A percentile compares a stretch with the other conserved stretches of the same genome.
phyloP scores from a whole-genome alignment of 2,797 vertebrate genomes.

The Bradypodion pumilum region DNA sequence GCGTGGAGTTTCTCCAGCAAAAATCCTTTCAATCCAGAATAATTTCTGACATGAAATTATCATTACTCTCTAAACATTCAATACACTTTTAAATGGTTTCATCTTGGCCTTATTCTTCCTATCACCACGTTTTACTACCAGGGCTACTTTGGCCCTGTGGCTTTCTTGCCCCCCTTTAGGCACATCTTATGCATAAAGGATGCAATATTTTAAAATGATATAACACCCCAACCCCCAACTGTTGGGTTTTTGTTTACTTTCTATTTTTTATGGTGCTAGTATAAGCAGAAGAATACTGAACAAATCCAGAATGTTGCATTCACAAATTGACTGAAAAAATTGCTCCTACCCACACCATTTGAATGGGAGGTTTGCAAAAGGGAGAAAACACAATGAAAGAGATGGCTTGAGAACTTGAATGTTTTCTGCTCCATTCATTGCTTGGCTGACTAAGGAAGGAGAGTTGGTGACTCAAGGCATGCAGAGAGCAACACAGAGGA shows the following conservation, averaged over 20 bases:
- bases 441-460: conserved; percentile 18
- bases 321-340: neutral
- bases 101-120: neutral
- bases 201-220: too few species aligned
- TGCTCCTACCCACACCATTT: conserved; percentile 13
- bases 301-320: conserved; percentile 2
- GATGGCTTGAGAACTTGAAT: conserved; percentile 15
- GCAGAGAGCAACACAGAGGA: conserved; percentile 17
- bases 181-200: too few species aligned
- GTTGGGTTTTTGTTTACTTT: too few species aligned
- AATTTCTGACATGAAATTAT: too few species aligned
- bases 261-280: neutral
- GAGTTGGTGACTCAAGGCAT: conserved; percentile 51
- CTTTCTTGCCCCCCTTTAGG: too few species aligned
- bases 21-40: too few species aligned
- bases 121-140: too few species aligned
- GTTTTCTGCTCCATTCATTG: conserved; percentile 32
- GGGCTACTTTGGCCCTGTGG: too few species aligned
- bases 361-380: conserved; percentile 46
- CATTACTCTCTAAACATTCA: too few species aligned
- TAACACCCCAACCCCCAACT: too few species aligned
- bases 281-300: neutral
- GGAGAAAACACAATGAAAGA: conserved; percentile 44
- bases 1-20: too few species aligned
- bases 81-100: neutral